phyloP scores from a whole-genome alignment of 2,113 vertebrate genomes.

The Boleophthalmus pectinirostris region DNA sequence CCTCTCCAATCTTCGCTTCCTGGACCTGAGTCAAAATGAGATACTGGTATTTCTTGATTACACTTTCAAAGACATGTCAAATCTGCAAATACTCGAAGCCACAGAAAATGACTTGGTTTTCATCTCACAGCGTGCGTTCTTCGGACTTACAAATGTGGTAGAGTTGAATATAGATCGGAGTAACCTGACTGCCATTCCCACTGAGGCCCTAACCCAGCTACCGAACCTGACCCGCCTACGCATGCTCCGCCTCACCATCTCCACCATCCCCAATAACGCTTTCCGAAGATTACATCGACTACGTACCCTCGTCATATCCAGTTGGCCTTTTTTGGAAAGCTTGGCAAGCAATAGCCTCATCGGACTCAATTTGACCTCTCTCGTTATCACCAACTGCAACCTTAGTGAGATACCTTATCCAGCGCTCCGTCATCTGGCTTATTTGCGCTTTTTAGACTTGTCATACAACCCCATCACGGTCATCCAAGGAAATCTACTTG shows the following conservation, averaged over 20 bases:
- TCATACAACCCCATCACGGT: conserved; percentile 87
- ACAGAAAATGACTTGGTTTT: conserved; percentile 85
- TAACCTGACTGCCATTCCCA: conserved; percentile 84
- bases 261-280: conserved; percentile 76
- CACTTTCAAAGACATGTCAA: conserved; percentile 81
- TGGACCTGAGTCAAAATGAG: conserved; percentile 88
- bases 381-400: conserved; percentile 83
- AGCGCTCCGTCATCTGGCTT: conserved; percentile 80
- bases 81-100: conserved; percentile 76
- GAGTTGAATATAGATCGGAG: conserved; percentile 84
- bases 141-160: conserved; percentile 76
- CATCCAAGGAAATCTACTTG: conserved; percentile 76
- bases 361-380: conserved; percentile 84
- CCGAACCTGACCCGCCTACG: conserved; percentile 73
- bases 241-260: conserved; percentile 79
- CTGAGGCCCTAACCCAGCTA: conserved; percentile 81
- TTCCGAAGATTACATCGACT: conserved; percentile 78
- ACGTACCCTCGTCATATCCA: conserved; percentile 78
- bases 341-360: conserved; percentile 81
- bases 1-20: conserved; percentile 74
- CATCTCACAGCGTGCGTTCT: conserved; percentile 83
- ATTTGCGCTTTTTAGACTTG: conserved; percentile 83
- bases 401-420: conserved; percentile 81
- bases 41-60: conserved; percentile 88
- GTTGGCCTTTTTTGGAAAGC: conserved; percentile 80